Conservation (phyloP, 2,888 invertebrate genomes). For the Zelleria hepariella region DNA sequence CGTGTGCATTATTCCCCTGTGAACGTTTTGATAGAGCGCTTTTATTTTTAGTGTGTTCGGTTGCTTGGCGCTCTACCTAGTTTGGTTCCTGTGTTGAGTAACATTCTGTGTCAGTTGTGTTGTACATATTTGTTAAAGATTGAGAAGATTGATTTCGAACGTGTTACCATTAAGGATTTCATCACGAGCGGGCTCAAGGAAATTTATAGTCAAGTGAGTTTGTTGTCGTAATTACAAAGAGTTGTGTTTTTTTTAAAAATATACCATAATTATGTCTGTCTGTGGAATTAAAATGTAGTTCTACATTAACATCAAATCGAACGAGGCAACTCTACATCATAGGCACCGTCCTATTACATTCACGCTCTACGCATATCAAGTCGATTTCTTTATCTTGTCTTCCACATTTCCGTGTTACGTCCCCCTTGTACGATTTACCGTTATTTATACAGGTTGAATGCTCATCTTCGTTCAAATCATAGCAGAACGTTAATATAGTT, state of each 20-base stretch:
- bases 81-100: constrained; percentile 64
- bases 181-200: constrained; percentile 71
- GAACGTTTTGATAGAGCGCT: constrained; percentile 25
- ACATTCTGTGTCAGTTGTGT: constrained; percentile 66
- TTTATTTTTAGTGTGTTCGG: constrained; percentile 34
- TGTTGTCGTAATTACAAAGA: not conserved
- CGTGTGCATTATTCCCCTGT: constrained; percentile 27
- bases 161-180: constrained; percentile 68
- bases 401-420: not conserved
- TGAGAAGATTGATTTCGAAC: constrained; percentile 61
- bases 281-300: not conserved
- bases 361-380: not conserved
- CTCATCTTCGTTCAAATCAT: not conserved
- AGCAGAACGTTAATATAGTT: no score
- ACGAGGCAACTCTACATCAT: not conserved
- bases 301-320: not conserved
- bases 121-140: constrained; percentile 66
- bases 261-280: no score
- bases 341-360: not conserved
- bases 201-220: constrained; percentile 67
- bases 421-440: not conserved
- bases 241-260: no score
- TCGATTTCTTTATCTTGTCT: not conserved
- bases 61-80: constrained; percentile 41
- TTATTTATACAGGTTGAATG: not conserved